Evolutionary conservation across 2,888 invertebrate species (phyloP).

Genomic region (Flabesymbios commensalis): DNA sequence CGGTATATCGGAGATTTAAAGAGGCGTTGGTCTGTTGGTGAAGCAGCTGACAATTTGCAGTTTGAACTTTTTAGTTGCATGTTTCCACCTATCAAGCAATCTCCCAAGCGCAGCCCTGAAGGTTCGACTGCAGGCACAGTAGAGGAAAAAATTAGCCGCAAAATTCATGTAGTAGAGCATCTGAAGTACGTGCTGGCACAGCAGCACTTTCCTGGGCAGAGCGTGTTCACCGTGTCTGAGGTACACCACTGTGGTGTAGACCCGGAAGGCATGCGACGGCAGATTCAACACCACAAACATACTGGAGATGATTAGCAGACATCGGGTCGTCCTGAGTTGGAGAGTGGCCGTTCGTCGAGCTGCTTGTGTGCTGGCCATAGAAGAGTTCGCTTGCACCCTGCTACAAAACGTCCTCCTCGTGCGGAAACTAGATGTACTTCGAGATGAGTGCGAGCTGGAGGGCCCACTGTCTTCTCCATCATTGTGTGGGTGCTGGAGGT

Average conservation of each 20-base stretch:
- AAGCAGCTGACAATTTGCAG: no score
- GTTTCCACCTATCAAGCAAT: neutral
- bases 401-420: no score
- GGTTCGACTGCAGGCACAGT: constrained; percentile 22
- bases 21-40: no score
- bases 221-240: neutral
- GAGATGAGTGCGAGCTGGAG: no score
- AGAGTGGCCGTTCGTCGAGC: no score
- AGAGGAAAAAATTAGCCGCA: constrained; percentile 23
- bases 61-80: no score
- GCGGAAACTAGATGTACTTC: no score
- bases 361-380: no score
- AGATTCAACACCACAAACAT: constrained; percentile 26
- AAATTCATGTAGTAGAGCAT: constrained; percentile 26
- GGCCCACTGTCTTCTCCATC: no score
- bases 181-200: constrained; percentile 22
- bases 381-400: no score
- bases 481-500: no score
- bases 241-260: neutral
- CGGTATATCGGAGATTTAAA: no score
- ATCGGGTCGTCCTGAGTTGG: constrained; percentile 25
- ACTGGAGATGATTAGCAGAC: constrained; percentile 23
- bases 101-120: constrained; percentile 9
- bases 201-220: neutral
- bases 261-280: constrained; percentile 26